Evolutionary conservation across 2,113 vertebrate genomes (phyloP).

Genomic region (Acanthochromis polyacanthus): DNA sequence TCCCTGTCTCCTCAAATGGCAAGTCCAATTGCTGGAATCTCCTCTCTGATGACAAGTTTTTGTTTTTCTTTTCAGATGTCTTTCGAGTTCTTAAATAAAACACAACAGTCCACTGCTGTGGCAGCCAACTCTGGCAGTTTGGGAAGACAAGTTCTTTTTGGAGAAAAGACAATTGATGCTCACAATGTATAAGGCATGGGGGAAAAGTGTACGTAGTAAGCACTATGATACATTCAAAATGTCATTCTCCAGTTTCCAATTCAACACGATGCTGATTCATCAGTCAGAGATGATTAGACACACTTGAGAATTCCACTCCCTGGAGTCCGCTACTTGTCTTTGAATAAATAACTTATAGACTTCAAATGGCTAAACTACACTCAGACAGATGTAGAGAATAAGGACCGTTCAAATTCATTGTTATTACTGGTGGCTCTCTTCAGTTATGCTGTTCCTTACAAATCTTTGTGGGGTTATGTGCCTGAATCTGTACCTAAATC

Average conservation of each 20-base stretch:
- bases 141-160: conserved; percentile 20
- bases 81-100: conserved; percentile 33
- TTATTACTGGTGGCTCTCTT: conserved; percentile 41
- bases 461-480: conserved; percentile 25
- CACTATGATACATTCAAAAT: conserved; percentile 18
- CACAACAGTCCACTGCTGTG: conserved; percentile 17
- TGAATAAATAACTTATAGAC: conserved; percentile 22
- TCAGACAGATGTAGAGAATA: conserved; percentile 5
- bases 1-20: conserved; percentile 51
- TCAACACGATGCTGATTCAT: conserved; percentile 30
- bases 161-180: conserved; percentile 16
- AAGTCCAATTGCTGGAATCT: conserved; percentile 48
- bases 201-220: conserved; percentile 10
- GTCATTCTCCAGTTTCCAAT: conserved; percentile 31
- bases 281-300: conserved; percentile 32
- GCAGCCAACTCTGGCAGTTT: conserved; percentile 21
- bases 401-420: conserved; percentile 5
- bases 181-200: not conserved
- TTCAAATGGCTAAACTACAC: conserved; percentile 16
- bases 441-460: conserved; percentile 26
- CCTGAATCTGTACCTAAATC: conserved; percentile 30
- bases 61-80: conserved; percentile 48
- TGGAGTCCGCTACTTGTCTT: conserved; percentile 12
- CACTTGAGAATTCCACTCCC: conserved; percentile 17
- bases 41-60: conserved; percentile 54